These are phyloP conservation scores for Hirtodrosophila duncani DNA, from an alignment of 2,888 invertebrate species.

Conservation along the genomic window DNA sequence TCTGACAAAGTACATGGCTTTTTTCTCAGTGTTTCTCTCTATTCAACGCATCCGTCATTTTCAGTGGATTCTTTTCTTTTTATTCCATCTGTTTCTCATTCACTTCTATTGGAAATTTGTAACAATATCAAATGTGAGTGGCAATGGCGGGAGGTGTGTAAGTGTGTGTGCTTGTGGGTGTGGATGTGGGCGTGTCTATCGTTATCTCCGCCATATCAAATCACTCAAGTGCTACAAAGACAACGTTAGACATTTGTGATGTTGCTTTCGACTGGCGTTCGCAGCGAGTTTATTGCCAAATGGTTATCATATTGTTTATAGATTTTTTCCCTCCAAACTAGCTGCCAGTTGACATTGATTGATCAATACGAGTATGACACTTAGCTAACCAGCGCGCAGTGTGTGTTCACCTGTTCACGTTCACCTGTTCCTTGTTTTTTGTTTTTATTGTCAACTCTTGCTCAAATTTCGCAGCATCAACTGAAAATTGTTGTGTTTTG, in stretches of 20 bases:
- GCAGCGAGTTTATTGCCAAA: slow-evolving; percentile 66
- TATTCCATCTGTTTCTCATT: slow-evolving; percentile 28
- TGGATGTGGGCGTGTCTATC: slow-evolving; percentile 11
- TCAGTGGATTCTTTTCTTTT: no score
- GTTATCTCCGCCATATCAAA: slow-evolving; percentile 62
- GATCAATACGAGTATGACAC: slow-evolving; percentile 74
- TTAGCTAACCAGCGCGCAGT: slow-evolving; percentile 48
- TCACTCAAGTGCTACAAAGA: slow-evolving; percentile 67
- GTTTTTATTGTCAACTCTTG: slow-evolving; percentile 59
- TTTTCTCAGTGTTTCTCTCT: no score
- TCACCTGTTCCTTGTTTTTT: slow-evolving; percentile 20
- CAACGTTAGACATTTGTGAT: slow-evolving; percentile 43
- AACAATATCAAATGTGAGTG: slow-evolving; percentile 61
- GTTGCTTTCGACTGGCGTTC: slow-evolving; percentile 2
- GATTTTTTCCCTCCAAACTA: slow-evolving; percentile 72
- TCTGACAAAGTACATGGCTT: no score
- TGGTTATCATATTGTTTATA: slow-evolving; percentile 77
- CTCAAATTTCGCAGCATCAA: slow-evolving; percentile 58
- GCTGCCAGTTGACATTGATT: slow-evolving; percentile 76
- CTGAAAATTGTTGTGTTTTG: slow-evolving; percentile 42
- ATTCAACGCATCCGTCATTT: slow-evolving; percentile 63
- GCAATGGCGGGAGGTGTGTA: not conserved
- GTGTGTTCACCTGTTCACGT: slow-evolving; percentile 5
- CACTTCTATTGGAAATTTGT: slow-evolving; percentile 70
- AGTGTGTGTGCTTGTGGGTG: not conserved